These are phyloP conservation scores for Phalacrocorax pelagicus DNA, from an alignment of 2,113 vertebrate species.

Conservation along the genomic window DNA sequence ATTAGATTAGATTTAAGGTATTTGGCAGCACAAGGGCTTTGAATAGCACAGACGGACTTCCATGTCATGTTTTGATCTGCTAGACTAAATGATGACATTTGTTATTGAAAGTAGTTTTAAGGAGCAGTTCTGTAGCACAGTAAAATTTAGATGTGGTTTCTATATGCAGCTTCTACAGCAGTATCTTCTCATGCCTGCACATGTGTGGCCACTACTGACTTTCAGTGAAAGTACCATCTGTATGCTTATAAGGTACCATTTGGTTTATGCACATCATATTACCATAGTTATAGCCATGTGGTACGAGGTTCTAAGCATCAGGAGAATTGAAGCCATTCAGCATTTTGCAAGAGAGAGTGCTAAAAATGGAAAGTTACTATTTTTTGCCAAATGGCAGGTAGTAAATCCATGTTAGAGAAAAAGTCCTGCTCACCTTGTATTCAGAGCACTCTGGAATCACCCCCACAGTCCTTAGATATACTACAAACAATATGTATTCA, in stretches of 20 bases:
- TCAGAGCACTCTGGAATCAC: background rate
- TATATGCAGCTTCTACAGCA: background rate
- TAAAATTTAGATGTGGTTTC: background rate
- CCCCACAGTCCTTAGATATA: background rate
- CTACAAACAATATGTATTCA: background rate
- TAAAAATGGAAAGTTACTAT: background rate
- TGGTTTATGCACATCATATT: background rate
- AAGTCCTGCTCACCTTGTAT: background rate
- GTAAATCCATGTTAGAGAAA: background rate
- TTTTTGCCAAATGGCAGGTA: background rate
- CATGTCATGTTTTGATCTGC: background rate
- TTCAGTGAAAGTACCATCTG: background rate
- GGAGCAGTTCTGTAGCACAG: background rate
- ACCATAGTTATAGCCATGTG: background rate
- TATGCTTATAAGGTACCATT: background rate
- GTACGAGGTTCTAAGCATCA: background rate
- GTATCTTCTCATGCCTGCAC: background rate
- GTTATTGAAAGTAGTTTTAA: background rate
- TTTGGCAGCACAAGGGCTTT: background rate
- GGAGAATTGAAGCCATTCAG: conserved; percentile 3
- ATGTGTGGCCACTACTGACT: background rate
- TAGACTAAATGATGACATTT: background rate
- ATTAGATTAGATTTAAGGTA: background rate
- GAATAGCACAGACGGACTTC: background rate
- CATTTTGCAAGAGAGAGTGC: background rate